Conservation (phyloP, 2,113 vertebrate genomes). For the Pluvianellus socialis region DNA sequence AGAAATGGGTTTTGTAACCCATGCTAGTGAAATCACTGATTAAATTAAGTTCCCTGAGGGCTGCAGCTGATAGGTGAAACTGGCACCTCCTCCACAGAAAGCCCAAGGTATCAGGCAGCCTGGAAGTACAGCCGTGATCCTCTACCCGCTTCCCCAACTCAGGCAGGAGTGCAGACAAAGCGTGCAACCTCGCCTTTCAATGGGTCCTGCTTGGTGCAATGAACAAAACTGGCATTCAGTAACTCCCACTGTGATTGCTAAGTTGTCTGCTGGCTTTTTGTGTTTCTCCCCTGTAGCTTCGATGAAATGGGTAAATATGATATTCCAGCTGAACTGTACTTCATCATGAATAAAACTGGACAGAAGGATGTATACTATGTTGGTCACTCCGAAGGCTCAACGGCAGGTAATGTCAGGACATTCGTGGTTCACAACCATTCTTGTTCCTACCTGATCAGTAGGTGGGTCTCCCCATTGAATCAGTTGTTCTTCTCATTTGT, state of each 20-base stretch:
- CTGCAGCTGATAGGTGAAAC: background rate
- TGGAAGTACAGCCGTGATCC: background rate
- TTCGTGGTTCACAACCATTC: background rate
- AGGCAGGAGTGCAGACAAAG: background rate
- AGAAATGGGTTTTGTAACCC: background rate
- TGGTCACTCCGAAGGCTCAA: slow-evolving; percentile 90
- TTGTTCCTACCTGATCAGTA: background rate
- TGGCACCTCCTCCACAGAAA: background rate
- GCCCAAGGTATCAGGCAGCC: background rate
- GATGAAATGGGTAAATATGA: slow-evolving; percentile 92
- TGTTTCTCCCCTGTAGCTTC: slow-evolving; percentile 72
- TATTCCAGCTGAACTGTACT: slow-evolving; percentile 86
- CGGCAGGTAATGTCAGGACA: slow-evolving; percentile 75
- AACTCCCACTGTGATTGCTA: background rate
- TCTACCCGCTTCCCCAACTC: background rate
- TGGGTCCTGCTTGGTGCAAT: background rate
- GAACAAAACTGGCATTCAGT: background rate
- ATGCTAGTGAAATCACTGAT: background rate
- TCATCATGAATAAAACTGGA: slow-evolving; percentile 83
- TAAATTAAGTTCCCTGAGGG: background rate
- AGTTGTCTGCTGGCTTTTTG: background rate
- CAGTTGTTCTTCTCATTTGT: background rate
- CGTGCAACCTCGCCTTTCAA: fast-evolving
- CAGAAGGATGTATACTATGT: slow-evolving; percentile 85
- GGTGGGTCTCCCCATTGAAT: background rate